These are phyloP conservation scores for Zaprionus tsacasi DNA, from an alignment of 1,140 invertebrate genomes.

Conservation along the genomic window DNA sequence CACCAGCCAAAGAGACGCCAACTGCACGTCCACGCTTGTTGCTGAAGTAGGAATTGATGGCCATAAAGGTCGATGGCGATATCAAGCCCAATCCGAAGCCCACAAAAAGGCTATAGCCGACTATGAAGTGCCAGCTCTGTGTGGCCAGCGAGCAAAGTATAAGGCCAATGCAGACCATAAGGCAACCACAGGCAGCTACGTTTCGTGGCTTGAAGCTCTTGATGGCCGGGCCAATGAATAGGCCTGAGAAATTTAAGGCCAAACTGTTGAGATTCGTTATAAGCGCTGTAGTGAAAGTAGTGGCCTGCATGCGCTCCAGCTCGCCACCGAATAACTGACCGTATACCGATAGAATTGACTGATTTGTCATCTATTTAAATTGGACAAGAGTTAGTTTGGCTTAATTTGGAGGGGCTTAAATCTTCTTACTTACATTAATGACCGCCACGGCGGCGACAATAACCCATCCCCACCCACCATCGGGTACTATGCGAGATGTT, in stretches of 20 bases:
- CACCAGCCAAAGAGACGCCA: slow-evolving; percentile 89
- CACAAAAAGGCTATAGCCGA: slow-evolving; percentile 88
- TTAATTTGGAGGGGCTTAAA: background rate
- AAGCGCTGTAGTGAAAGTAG: slow-evolving; percentile 88
- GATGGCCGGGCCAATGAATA: slow-evolving; percentile 88
- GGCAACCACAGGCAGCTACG: slow-evolving; percentile 87
- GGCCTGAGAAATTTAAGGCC: slow-evolving; percentile 88
- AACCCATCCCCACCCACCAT: slow-evolving; percentile 89
- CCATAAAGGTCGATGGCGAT: slow-evolving; percentile 88
- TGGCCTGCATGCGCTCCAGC: slow-evolving; percentile 86
- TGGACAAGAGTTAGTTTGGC: too few relatives aligned
- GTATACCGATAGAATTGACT: slow-evolving; percentile 89
- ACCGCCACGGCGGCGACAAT: slow-evolving; percentile 87
- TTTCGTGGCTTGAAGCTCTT: slow-evolving; percentile 87
- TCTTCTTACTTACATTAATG: slow-evolving; percentile 87
- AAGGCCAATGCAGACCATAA: slow-evolving; percentile 87
- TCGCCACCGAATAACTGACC: slow-evolving; percentile 89
- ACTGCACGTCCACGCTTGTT: slow-evolving; percentile 88
- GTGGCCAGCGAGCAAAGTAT: slow-evolving; percentile 87
- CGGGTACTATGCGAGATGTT: slow-evolving; percentile 82
- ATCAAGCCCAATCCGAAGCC: slow-evolving; percentile 87
- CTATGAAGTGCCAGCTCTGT: slow-evolving; percentile 87
- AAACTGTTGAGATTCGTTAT: slow-evolving; percentile 89
- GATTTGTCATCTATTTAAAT: slow-evolving; percentile 87
- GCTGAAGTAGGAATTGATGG: slow-evolving; percentile 90